Base-by-base conservation (phyloP, 1,140 invertebrate species). In the Aporrectodea caliginosa region DNA sequence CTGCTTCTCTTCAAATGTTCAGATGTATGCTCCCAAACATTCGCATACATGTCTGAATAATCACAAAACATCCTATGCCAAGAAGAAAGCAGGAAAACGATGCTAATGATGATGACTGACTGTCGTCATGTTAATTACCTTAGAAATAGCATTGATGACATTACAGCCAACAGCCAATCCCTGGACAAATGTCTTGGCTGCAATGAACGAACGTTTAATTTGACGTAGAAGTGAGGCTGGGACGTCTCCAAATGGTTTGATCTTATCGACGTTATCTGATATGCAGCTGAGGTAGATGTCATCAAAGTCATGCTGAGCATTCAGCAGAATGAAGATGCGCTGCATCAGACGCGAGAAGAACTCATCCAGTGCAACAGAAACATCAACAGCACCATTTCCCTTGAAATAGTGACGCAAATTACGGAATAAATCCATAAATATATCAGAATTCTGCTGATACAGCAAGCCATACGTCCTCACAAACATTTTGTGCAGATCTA, bases 261-360 rank as follows among this genome's bases (percentile, higher is more conserved):
- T 91, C 79, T 96, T 93, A 73, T 93, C 92, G 95, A 98, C 97
- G 84, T 95, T 92, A 82, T 94, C 92, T 78, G 92, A 93, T 43
- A 98, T 93, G 88, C 96, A 98, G 31, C 91, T 91, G 81, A 95
- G 87, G 86, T 96, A 94, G 82, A 16, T 35, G 69, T 93, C 92
- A 87, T 95, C 92, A 84, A 98, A 96, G 70, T 90, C 90, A 85
- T 97, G 97, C 86, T 96, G 94, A 1, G 92, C 90, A 88, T 98
- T 98, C 80, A 98, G 89, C 33, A 98, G 95, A 79, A 84, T 81
- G 88, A 98, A 98, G 96, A 99, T 98, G 86, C 94, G 95, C 87
- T 96, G 93, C 86, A 98, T 96, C 0, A 98, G 91, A 2, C 92
- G 93, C 74, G 92, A 92, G 90, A 98, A 99, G 90, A 99, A 99